phyloP scores from a whole-genome alignment of 2,888 invertebrate genomes.

The Lycaena phlaeas region DNA sequence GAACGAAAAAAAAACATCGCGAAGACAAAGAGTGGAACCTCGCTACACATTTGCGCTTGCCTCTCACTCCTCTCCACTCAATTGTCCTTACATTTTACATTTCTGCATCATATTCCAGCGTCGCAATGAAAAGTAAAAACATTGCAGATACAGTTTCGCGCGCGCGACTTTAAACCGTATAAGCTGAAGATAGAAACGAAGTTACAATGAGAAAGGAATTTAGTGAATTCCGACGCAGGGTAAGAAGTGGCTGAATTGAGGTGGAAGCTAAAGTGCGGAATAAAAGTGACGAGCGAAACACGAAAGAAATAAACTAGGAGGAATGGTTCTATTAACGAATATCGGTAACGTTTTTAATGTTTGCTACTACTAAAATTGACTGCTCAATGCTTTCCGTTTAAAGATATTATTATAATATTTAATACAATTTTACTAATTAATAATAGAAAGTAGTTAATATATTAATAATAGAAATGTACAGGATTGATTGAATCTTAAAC shows the following conservation, averaged over 20 bases:
- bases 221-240: conserved; percentile 56
- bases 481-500: no score
- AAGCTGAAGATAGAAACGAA: conserved; percentile 18
- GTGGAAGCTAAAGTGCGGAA: conserved; percentile 64
- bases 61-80: conserved; percentile 48
- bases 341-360: conserved; percentile 13
- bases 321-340: conserved; percentile 17
- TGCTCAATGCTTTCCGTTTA: no score
- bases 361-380: no score
- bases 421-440: no score
- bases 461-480: no score
- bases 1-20: conserved; percentile 31
- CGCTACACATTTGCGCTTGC: conserved; percentile 47
- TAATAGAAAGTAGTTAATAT: no score
- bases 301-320: conserved; percentile 28
- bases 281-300: conserved; percentile 58
- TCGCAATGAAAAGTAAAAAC: conserved; percentile 67
- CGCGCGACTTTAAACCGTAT: conserved; percentile 21
- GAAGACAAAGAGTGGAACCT: conserved; percentile 39
- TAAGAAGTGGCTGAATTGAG: conserved; percentile 65
- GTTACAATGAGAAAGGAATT: conserved; percentile 21
- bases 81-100: conserved; percentile 69
- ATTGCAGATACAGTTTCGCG: conserved; percentile 34
- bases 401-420: no score
- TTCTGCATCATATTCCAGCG: conserved; percentile 65